Conservation (phyloP, 1,140 invertebrate genomes). For the Drosophila varians region DNA sequence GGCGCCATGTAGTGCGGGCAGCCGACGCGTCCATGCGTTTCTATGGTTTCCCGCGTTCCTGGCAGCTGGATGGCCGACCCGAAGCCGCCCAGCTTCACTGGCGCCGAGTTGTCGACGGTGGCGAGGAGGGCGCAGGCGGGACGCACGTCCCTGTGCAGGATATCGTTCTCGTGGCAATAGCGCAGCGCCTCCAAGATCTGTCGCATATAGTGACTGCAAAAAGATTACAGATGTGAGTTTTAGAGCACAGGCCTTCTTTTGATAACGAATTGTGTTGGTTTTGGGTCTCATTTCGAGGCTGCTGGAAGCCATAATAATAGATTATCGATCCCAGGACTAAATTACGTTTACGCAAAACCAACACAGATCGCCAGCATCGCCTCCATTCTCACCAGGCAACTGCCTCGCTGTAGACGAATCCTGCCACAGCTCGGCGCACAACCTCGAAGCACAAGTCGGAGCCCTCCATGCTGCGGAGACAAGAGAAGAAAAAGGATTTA, state of each 20-base stretch:
- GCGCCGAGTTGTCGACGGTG: conserved; percentile 98
- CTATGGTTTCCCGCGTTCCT: conserved; percentile 89
- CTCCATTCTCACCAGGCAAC: conserved; percentile 93
- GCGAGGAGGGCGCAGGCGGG: conserved; percentile 97
- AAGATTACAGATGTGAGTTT: not conserved
- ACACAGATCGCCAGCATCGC: not conserved
- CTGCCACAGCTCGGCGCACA: conserved; percentile 95
- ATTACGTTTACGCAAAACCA: conserved; percentile 6
- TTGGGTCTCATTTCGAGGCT: not conserved
- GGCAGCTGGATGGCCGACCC: conserved; percentile 97
- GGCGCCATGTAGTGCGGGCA: conserved; percentile 99
- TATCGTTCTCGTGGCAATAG: conserved; percentile 98
- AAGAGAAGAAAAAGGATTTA: conserved; percentile 17
- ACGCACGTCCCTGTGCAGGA: conserved; percentile 97
- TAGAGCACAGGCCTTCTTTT: no score
- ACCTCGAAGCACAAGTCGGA: conserved; percentile 99
- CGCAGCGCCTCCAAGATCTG: conserved; percentile 97
- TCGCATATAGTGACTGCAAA: conserved; percentile 96
- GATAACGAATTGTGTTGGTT: not conserved
- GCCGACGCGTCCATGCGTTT: conserved; percentile 92
- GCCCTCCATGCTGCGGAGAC: conserved; percentile 95
- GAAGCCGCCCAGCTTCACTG: conserved; percentile 99
- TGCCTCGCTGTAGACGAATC: conserved; percentile 99
- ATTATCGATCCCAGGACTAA: not conserved
- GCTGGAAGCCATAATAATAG: not conserved